Percentiles rank a stretch among this genome's conserved stretches.
Evolutionary conservation across 2,888 invertebrate genomes (phyloP).

Genomic region (Polyommatus iphigenia): DNA sequence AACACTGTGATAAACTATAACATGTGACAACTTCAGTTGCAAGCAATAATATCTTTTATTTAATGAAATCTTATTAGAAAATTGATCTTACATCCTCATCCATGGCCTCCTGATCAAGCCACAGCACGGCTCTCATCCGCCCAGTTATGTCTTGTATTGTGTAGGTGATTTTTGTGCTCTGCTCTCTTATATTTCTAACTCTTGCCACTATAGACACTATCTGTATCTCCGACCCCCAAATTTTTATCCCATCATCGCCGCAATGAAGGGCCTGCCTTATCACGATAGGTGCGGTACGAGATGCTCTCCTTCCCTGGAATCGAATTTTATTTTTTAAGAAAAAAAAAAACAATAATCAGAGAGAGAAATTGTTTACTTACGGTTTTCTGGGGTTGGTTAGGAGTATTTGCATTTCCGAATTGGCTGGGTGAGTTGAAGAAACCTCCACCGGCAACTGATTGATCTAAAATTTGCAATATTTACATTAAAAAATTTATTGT

Average conservation of each 20-base stretch:
- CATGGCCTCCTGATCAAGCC: conserved; percentile 74
- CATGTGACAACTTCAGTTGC: too few species aligned
- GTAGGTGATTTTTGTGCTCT: conserved; percentile 76
- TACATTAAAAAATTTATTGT: background rate
- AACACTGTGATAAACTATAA: too few species aligned
- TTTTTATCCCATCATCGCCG: conserved; percentile 73
- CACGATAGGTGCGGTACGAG: conserved; percentile 74
- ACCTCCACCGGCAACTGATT: conserved; percentile 71
- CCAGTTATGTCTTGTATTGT: conserved; percentile 77
- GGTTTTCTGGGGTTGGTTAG: conserved; percentile 67
- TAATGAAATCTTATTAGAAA: background rate
- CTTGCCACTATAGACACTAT: conserved; percentile 70
- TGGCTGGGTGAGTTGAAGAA: conserved; percentile 73
- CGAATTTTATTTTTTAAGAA: background rate
- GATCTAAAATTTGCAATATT: conserved; percentile 55
- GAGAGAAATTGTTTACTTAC: conserved; percentile 47
- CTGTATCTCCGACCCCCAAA: conserved; percentile 76
- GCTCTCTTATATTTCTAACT: conserved; percentile 67
- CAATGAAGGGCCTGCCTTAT: conserved; percentile 71
- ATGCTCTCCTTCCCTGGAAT: conserved; percentile 64
- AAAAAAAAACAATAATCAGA: background rate
- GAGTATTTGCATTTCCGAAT: conserved; percentile 71
- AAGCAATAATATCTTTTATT: too few species aligned
- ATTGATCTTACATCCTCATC: conserved; percentile 66
- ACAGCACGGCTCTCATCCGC: conserved; percentile 72